phyloP scores from a whole-genome alignment of 2,888 invertebrate species.

The Exocentrus adspersus region DNA sequence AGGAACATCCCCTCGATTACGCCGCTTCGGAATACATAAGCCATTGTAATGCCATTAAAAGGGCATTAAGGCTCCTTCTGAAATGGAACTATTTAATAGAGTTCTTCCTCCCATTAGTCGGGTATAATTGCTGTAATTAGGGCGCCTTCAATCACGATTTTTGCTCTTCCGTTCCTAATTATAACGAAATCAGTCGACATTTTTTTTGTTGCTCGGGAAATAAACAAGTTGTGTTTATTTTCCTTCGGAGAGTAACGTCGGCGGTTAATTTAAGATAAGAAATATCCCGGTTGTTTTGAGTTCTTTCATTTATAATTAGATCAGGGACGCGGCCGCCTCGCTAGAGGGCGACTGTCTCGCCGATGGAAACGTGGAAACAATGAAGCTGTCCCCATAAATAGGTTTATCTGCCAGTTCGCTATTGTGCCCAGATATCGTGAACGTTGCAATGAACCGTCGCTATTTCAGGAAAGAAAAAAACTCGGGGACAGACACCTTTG shows the following conservation, averaged over 20 bases:
- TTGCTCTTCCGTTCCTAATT: background rate
- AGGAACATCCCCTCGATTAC: too few relatives aligned
- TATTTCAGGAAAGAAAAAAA: too few relatives aligned
- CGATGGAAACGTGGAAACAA: conserved; percentile 1
- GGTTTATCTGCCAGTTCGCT: too few relatives aligned
- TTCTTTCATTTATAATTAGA: conserved; percentile 34
- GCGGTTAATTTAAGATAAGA: conserved; percentile 37
- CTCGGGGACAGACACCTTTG: too few relatives aligned
- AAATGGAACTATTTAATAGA: too few relatives aligned
- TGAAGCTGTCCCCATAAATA: background rate
- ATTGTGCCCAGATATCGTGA: too few relatives aligned
- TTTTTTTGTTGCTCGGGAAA: conserved; percentile 12
- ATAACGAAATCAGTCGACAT: conserved; percentile 1
- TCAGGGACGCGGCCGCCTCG: conserved; percentile 19
- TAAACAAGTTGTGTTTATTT: conserved; percentile 36
- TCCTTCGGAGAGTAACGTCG: conserved; percentile 29
- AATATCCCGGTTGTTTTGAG: conserved; percentile 25
- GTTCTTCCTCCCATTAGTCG: too few relatives aligned
- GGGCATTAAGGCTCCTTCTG: too few relatives aligned
- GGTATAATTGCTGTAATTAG: background rate
- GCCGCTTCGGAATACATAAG: too few relatives aligned
- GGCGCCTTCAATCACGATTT: background rate
- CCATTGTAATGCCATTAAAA: too few relatives aligned
- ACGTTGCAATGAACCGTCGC: too few relatives aligned
- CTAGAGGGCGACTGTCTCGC: conserved; percentile 2